These are phyloP conservation scores for Ptychoptera contaminata DNA, from an alignment of 2,888 invertebrate species.

Conservation along the genomic window DNA sequence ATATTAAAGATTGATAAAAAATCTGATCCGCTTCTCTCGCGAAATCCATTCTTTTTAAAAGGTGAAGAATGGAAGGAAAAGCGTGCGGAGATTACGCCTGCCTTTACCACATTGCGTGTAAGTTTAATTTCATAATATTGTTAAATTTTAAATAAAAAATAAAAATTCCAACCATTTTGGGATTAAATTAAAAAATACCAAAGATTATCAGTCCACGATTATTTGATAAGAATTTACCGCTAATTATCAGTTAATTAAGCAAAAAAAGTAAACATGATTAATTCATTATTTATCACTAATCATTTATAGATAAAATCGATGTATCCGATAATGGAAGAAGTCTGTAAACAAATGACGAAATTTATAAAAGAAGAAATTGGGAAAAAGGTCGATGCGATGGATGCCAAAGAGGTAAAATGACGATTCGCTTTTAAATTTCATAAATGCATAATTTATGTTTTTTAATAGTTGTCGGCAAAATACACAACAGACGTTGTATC, in stretches of 20 bases:
- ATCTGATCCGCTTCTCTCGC: constrained; percentile 15
- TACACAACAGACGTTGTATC: constrained; percentile 15
- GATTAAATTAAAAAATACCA: too few species aligned
- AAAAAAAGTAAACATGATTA: too few species aligned
- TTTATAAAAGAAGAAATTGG: constrained; percentile 1
- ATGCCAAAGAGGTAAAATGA: constrained; percentile 4
- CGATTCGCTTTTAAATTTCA: too few species aligned
- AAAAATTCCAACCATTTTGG: too few species aligned
- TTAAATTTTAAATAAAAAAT: too few species aligned
- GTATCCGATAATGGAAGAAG: constrained; percentile 4
- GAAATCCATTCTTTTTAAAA: constrained; percentile 18
- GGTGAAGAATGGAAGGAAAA: constrained; percentile 19
- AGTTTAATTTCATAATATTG: constrained; percentile 4
- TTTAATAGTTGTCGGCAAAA: constrained; percentile 3
- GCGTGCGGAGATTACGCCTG: constrained; percentile 14
- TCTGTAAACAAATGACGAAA: neutral
- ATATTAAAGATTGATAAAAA: constrained; percentile 5
- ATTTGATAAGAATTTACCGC: too few species aligned
- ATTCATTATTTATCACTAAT: too few species aligned
- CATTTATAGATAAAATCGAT: constrained; percentile 8
- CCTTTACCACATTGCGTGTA: constrained; percentile 28
- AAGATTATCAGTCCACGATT: too few species aligned
- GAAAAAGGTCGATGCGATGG: neutral
- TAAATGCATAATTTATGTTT: too few species aligned
- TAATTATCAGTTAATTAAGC: neutral